Base-by-base conservation (phyloP, 2,113 vertebrate genomes). In the Ciconia maguari region DNA sequence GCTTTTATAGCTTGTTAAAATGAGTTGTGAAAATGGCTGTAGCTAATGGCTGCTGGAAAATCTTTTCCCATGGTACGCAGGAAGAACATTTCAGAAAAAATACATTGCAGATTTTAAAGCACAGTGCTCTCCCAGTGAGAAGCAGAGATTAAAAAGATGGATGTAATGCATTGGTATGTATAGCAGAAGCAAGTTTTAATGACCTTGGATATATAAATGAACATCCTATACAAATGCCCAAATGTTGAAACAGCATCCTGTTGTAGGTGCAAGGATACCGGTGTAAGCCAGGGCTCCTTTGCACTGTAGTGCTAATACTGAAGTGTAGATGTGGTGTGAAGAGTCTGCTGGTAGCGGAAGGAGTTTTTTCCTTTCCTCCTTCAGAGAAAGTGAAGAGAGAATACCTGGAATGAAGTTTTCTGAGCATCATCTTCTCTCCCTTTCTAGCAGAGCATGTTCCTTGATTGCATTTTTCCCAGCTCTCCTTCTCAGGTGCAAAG, bases 1-100 rank as follows among this genome's bases (percentile, higher is more conserved):
- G 80, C 94, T 95, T 97, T 96, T 95, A 92, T 89, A 93, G 84
- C 92, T 97, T 96, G 94, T 96, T 96, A 97, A 97, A 95, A 92
- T 93, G 93, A 94, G 94, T 96, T 94, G 89, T 90, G 95, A 96
- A 97, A 96, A 95, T 92, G 94, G 72, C 83, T 97, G 90, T 85
- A 89, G 87, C 87, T 97, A 94, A 97, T 97, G 90, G 92, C 95
- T 97, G 91, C 92, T 95, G 87, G 89, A 96, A 87, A 94, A 85
- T 90, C 89, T 90, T 93, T 96, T 96, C 91, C 91, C 79, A 72
- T 86, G 85, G 79, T 87, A 95, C 91, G 54, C 61, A 95, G 70
- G 87, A 82, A 61, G 52, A 48, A 55, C 38, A 18, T 85, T 91
- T 92, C 62, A 84, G 62, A 36, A 85, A 58, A 84, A 80, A 80